Conservation (phyloP, 2,888 invertebrate genomes). For the Hypercompe scribonia region DNA sequence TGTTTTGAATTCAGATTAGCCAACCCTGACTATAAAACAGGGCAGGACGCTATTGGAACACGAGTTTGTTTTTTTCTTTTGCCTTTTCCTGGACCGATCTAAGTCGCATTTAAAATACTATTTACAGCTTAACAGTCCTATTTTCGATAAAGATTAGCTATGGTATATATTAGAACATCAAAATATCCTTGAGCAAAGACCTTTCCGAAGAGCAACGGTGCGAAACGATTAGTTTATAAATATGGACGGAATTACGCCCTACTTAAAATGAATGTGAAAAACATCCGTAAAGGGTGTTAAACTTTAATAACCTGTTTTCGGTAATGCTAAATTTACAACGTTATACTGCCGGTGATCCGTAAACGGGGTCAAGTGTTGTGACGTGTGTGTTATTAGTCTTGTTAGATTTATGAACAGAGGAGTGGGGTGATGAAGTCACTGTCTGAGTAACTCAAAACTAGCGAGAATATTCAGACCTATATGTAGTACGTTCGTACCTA, state of each 20-base stretch:
- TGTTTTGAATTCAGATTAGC: neutral
- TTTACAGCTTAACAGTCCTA: neutral
- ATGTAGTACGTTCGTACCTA: no score
- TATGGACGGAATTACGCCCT: neutral
- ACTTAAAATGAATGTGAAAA: neutral
- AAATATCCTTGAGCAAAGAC: neutral
- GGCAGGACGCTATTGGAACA: neutral
- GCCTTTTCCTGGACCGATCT: neutral
- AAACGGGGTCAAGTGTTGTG: constrained; percentile 31
- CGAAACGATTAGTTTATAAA: neutral
- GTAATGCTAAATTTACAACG: constrained; percentile 34
- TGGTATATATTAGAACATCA: no score
- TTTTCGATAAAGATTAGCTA: neutral
- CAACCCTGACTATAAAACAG: neutral
- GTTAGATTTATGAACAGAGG: constrained; percentile 28
- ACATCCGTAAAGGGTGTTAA: neutral
- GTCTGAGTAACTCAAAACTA: neutral
- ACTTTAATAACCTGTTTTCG: constrained; percentile 21
- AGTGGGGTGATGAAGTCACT: constrained; percentile 13
- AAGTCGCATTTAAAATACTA: neutral
- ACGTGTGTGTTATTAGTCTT: constrained; percentile 7
- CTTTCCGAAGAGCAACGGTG: neutral
- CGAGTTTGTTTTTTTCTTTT: neutral
- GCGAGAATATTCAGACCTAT: neutral
- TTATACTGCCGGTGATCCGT: constrained; percentile 32